phyloP scores from a whole-genome alignment of 2,888 invertebrate species.

The Seira ritae region DNA sequence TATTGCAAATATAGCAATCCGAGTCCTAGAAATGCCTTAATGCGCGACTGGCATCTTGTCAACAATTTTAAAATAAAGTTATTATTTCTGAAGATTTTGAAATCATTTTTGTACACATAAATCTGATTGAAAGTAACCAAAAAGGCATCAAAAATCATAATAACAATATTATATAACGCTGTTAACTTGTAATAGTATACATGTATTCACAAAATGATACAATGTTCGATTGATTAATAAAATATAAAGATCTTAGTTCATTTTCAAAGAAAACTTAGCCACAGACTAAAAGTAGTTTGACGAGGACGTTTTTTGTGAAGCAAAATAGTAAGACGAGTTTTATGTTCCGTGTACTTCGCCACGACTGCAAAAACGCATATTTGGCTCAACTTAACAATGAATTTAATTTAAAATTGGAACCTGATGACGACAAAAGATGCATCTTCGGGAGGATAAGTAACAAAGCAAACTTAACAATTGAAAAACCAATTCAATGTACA shows the following conservation, averaged over 20 bases:
- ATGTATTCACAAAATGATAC: slow-evolving; percentile 50
- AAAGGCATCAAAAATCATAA: slow-evolving; percentile 10
- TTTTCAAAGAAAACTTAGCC: slow-evolving; percentile 31
- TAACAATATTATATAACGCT: neutral
- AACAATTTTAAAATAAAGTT: slow-evolving; percentile 36
- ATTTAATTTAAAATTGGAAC: too few species aligned
- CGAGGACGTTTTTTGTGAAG: too few species aligned
- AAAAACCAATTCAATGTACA: too few species aligned
- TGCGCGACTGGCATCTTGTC: neutral
- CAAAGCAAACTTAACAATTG: too few species aligned
- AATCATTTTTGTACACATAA: slow-evolving; percentile 55
- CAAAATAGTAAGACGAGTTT: too few species aligned
- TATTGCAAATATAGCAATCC: too few species aligned
- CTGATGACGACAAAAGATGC: too few species aligned
- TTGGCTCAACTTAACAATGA: too few species aligned
- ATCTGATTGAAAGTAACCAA: slow-evolving; percentile 43
- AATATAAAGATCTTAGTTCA: slow-evolving; percentile 50
- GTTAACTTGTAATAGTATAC: slow-evolving; percentile 24
- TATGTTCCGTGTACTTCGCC: too few species aligned
- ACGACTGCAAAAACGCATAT: too few species aligned
- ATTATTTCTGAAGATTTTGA: slow-evolving; percentile 41
- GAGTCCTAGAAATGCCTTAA: too few species aligned
- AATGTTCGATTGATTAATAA: slow-evolving; percentile 43
- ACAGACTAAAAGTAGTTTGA: neutral
- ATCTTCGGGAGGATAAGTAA: too few species aligned